Evolutionary conservation across 2,888 invertebrate genomes (phyloP).

Genomic region (Brenthis daphne): DNA sequence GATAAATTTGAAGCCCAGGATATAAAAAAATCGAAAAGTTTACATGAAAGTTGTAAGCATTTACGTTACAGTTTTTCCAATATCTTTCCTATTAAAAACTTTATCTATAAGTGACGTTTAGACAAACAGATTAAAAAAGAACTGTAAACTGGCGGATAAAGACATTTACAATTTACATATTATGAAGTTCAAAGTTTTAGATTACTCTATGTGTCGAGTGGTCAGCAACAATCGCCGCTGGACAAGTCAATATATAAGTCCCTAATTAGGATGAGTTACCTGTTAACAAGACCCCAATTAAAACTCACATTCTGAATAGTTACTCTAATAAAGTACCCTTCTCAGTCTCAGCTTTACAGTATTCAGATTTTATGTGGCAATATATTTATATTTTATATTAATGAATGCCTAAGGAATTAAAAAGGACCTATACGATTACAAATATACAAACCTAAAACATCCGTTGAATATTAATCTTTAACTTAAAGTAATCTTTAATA

Average conservation of each 20-base stretch:
- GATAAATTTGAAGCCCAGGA: no score
- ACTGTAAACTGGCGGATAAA: no score
- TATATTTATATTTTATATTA: background rate
- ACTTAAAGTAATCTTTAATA: no score
- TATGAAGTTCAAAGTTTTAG: slow-evolving; percentile 4
- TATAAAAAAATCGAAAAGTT: no score
- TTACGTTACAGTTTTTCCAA: no score
- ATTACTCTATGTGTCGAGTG: slow-evolving; percentile 51
- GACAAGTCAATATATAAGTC: slow-evolving; percentile 61
- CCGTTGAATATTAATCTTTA: no score
- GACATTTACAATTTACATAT: background rate
- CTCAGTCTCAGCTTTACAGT: slow-evolving; percentile 7
- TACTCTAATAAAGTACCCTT: slow-evolving; percentile 56
- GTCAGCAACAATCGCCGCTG: slow-evolving; percentile 67
- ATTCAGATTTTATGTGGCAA: slow-evolving; percentile 9
- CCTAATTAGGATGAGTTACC: slow-evolving; percentile 70
- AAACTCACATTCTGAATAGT: slow-evolving; percentile 68
- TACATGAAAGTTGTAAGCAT: no score
- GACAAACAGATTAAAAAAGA: no score
- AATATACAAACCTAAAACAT: no score
- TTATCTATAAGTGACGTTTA: no score
- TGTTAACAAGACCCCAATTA: slow-evolving; percentile 69
- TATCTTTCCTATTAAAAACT: no score
- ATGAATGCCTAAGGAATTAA: background rate
- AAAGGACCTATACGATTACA: no score